Evolutionary conservation across 2,888 invertebrate species (phyloP).

Genomic region (Nomada fabriciana): DNA sequence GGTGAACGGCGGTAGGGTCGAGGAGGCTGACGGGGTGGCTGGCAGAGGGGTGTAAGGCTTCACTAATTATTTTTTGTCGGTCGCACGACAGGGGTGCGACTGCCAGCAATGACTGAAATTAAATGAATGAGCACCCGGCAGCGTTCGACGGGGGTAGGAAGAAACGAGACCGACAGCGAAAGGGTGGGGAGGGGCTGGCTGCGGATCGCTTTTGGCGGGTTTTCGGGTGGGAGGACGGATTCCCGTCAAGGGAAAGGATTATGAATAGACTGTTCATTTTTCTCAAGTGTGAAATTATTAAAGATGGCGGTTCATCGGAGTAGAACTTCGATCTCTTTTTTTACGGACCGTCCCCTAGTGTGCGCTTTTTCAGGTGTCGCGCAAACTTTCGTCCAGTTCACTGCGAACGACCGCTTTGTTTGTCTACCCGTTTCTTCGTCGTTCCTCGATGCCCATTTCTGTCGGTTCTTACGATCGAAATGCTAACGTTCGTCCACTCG

Average conservation of each 20-base stretch:
- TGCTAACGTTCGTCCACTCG: constrained; percentile 3
- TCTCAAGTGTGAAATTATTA: constrained; percentile 72
- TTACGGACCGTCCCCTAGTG: constrained; percentile 16
- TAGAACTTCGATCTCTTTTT: constrained; percentile 55
- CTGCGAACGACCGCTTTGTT: constrained; percentile 38
- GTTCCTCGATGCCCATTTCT: not conserved
- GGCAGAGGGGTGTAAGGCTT: constrained; percentile 81
- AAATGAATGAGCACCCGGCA: constrained; percentile 81
- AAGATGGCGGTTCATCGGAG: constrained; percentile 60
- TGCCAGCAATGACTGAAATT: constrained; percentile 83
- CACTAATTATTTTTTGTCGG: constrained; percentile 84
- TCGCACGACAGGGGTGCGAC: constrained; percentile 83
- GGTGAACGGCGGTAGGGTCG: constrained; percentile 17
- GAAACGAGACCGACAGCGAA: constrained; percentile 42
- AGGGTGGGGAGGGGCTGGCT: constrained; percentile 38
- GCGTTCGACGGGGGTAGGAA: constrained; percentile 49
- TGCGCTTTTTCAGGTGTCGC: constrained; percentile 40
- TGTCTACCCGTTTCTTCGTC: constrained; percentile 23
- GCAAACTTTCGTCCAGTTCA: constrained; percentile 46
- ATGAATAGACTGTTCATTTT: constrained; percentile 77
- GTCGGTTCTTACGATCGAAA: constrained; percentile 1
- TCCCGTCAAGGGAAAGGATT: constrained; percentile 68
- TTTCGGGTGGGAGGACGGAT: constrained; percentile 48
- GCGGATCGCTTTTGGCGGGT: constrained; percentile 66
- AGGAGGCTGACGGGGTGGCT: constrained; percentile 44